Evolutionary conservation across 2,113 vertebrate species (phyloP).

Genomic region (Gymnorhina tibicen): DNA sequence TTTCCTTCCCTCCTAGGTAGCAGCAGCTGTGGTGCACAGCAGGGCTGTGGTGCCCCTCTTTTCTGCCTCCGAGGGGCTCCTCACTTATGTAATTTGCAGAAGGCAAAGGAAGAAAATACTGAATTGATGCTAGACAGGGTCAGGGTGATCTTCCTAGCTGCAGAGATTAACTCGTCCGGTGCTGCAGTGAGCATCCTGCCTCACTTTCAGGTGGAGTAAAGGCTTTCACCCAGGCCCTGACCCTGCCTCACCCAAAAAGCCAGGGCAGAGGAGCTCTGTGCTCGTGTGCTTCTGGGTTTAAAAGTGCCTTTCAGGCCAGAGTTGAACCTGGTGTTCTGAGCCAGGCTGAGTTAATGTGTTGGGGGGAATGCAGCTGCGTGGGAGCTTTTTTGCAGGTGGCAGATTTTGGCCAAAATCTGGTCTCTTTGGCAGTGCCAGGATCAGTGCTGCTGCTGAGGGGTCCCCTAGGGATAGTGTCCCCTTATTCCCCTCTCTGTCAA

Average conservation of each 20-base stretch:
- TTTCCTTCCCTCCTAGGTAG: not conserved
- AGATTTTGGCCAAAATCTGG: not conserved
- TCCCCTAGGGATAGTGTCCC: not conserved
- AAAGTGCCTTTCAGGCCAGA: not conserved
- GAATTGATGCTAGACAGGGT: not conserved
- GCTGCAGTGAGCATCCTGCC: not conserved
- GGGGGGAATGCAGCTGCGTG: too few species aligned
- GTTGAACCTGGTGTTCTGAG: not conserved
- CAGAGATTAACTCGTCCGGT: not conserved
- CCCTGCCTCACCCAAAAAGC: not conserved
- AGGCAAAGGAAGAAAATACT: not conserved
- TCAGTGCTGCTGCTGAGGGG: not conserved
- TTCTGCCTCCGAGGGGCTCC: not conserved
- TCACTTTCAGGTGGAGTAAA: not conserved
- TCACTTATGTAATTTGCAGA: not conserved
- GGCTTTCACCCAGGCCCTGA: not conserved
- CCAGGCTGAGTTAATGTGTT: not conserved
- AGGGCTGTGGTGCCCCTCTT: too few species aligned
- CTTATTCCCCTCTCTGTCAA: not conserved
- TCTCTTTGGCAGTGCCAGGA: not conserved
- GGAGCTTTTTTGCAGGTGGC: not conserved
- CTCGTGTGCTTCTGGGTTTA: not conserved
- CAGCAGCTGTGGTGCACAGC: not conserved
- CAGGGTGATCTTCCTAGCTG: not conserved
- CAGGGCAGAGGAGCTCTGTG: not conserved